These are phyloP conservation scores for Noturus placidus DNA, from an alignment of 2,113 vertebrate species.

Conservation along the genomic window DNA sequence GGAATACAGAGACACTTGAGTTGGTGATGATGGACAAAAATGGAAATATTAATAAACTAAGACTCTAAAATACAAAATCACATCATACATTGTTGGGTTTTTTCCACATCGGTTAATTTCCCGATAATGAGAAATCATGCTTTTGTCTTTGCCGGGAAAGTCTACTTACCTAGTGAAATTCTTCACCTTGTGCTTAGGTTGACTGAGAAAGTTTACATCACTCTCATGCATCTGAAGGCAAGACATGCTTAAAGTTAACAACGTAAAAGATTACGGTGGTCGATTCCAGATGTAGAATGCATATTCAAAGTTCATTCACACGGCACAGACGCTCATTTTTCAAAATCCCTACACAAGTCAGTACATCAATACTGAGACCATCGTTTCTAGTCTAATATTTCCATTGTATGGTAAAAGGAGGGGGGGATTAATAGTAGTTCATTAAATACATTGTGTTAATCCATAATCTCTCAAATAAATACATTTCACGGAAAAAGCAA, in stretches of 20 bases:
- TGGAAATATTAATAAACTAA: background rate
- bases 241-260: background rate
- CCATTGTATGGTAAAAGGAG: background rate
- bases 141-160: background rate
- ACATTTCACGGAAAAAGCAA: background rate
- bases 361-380: background rate
- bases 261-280: background rate
- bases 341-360: background rate
- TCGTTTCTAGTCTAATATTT: background rate
- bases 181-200: background rate
- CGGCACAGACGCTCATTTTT: background rate
- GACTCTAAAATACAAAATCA: background rate
- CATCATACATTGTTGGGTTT: background rate
- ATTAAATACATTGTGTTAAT: background rate
- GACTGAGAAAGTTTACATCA: background rate
- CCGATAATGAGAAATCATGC: background rate
- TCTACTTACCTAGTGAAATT: constrained; percentile 8
- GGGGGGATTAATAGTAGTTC: background rate
- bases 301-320: background rate
- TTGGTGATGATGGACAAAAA: background rate
- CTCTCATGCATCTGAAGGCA: background rate
- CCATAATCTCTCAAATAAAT: background rate
- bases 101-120: background rate
- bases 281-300: background rate
- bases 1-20: background rate